These are phyloP conservation scores for Apamea sordens DNA, from an alignment of 2,888 invertebrate genomes.

Conservation along the genomic window DNA sequence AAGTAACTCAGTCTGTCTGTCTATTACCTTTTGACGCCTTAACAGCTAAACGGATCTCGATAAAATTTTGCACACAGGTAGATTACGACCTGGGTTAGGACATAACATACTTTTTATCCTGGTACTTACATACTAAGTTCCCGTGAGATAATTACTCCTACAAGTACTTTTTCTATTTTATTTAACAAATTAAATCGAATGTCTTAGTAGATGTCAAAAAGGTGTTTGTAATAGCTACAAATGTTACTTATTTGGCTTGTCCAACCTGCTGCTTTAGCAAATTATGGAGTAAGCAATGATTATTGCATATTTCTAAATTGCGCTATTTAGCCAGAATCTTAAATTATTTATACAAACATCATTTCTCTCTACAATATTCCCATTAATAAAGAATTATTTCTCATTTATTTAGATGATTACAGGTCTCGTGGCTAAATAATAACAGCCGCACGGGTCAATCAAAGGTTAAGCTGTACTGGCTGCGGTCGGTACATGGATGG, in stretches of 20 bases:
- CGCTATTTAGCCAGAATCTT: not conserved
- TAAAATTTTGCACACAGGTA: not conserved
- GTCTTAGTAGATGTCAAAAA: too few relatives aligned
- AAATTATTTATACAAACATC: not conserved
- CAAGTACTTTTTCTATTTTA: too few relatives aligned
- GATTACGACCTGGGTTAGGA: not conserved
- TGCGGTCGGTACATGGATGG: not conserved
- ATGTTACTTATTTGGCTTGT: slow-evolving; percentile 18
- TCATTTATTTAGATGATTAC: not conserved
- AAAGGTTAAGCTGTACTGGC: too few relatives aligned
- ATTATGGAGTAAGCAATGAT: not conserved
- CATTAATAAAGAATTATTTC: not conserved
- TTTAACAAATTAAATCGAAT: too few relatives aligned
- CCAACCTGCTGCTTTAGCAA: not conserved
- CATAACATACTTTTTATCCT: too few relatives aligned
- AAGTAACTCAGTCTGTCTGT: not conserved
- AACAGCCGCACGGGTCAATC: too few relatives aligned
- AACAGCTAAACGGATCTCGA: not conserved
- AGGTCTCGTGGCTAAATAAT: too few relatives aligned
- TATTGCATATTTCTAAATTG: not conserved
- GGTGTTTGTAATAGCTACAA: not conserved
- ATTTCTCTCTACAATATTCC: not conserved
- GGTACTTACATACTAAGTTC: too few relatives aligned
- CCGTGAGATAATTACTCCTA: not conserved
- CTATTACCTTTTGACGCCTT: not conserved